Evolutionary conservation across 2,113 vertebrate species (phyloP).

Genomic region (Pelvicachromis taeniatus): DNA sequence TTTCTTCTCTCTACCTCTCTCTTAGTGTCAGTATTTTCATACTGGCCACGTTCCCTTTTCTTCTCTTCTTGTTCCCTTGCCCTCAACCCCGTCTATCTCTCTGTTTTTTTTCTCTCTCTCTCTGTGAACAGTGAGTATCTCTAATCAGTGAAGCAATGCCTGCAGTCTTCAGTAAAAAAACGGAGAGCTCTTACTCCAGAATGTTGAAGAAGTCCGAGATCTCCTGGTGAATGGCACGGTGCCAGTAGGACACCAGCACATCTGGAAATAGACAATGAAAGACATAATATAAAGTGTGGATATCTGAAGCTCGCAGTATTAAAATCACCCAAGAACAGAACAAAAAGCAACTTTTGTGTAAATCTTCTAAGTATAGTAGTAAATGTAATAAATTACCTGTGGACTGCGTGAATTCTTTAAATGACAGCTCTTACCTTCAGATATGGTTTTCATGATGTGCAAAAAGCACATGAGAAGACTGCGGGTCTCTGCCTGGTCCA

Average conservation of each 20-base stretch:
- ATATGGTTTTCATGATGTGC: conserved; percentile 99
- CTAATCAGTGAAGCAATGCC: not conserved
- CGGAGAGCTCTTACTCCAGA: conserved; percentile 85
- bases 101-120: not conserved
- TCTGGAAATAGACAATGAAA: conserved; percentile 73
- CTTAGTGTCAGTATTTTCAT: conserved; percentile 41
- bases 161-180: not conserved
- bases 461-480: conserved; percentile 96
- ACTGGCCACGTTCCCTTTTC: conserved; percentile 11
- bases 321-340: not conserved
- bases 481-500: conserved; percentile 96
- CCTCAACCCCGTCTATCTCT: not conserved
- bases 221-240: conserved; percentile 90
- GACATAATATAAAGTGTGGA: not conserved
- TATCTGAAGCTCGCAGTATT: not conserved
- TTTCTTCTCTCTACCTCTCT: conserved; percentile 21
- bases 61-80: not conserved
- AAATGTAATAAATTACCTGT: not conserved
- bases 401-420: not conserved
- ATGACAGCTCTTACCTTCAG: conserved; percentile 79
- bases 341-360: not conserved
- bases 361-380: not conserved
- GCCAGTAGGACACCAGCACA: conserved; percentile 93
- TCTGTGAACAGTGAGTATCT: not conserved
- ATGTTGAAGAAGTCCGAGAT: conserved; percentile 98